phyloP scores from a whole-genome alignment of 2,888 invertebrate species.

The Chouioia cunea region DNA sequence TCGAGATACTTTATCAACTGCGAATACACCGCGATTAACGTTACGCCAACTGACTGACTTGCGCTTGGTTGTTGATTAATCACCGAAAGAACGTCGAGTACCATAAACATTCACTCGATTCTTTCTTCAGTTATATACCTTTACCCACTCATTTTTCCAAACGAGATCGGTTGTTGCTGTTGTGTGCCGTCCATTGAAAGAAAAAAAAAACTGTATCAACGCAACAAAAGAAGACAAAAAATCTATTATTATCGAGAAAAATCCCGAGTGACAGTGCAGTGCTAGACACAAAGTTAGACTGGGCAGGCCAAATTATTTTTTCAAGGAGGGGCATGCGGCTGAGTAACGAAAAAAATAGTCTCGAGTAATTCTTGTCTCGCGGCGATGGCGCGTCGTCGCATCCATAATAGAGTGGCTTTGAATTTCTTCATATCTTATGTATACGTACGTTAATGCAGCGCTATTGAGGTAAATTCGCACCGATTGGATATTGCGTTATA shows the following conservation, averaged over 20 bases:
- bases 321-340: not conserved
- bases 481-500: constrained; percentile 40
- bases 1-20: constrained; percentile 9
- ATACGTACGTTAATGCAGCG: not conserved
- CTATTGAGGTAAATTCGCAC: constrained; percentile 18
- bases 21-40: constrained; percentile 15
- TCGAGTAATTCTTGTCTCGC: constrained; percentile 28
- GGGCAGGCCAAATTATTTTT: constrained; percentile 22
- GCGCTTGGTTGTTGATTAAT: constrained; percentile 23
- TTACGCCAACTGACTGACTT: not conserved
- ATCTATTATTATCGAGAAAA: constrained; percentile 11
- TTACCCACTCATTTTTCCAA: constrained; percentile 11
- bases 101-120: constrained; percentile 10
- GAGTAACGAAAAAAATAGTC: constrained; percentile 1
- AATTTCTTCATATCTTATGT: too few relatives aligned
- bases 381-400: constrained; percentile 28
- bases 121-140: constrained; percentile 3
- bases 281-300: constrained; percentile 23
- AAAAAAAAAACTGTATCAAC: not conserved
- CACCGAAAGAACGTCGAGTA: constrained; percentile 10
- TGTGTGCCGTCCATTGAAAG: not conserved
- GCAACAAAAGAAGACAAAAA: not conserved
- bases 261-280: not conserved
- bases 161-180: not conserved
- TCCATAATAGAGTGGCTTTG: constrained; percentile 41